Evolutionary conservation across 1,140 invertebrate genomes (phyloP).

Genomic region (Zophobas morio): DNA sequence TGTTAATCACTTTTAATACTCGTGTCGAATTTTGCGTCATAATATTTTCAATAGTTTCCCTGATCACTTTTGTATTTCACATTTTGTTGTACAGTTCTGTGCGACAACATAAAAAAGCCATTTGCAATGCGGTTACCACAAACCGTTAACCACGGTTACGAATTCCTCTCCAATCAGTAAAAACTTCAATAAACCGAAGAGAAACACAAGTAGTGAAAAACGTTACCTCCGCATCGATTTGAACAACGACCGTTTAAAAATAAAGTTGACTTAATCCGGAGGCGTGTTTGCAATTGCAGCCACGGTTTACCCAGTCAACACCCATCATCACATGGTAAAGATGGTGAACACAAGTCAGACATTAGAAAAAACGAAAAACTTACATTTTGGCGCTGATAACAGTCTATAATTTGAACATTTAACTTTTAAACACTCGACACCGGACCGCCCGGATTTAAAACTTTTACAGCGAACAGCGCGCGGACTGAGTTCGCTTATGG

Average conservation of each 20-base stretch:
- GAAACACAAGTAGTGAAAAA: not conserved
- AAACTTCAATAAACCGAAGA: not conserved
- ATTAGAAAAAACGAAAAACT: not conserved
- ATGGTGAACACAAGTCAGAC: not conserved
- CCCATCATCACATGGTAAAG: not conserved
- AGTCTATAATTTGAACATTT: not conserved
- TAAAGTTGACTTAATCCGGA: constrained; percentile 31
- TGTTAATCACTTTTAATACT: too few relatives aligned
- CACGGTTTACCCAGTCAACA: not conserved
- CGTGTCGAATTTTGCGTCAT: too few relatives aligned
- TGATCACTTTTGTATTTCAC: too few relatives aligned
- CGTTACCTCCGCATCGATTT: not conserved
- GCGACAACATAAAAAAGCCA: too few relatives aligned
- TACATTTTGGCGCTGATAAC: constrained; percentile 1
- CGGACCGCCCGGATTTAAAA: constrained; percentile 17
- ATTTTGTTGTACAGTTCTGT: too few relatives aligned
- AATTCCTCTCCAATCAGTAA: not conserved
- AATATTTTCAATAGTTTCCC: too few relatives aligned
- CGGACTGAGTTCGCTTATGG: constrained; percentile 18
- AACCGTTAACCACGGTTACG: too few relatives aligned
- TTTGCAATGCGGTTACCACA: too few relatives aligned
- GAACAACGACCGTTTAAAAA: constrained; percentile 11
- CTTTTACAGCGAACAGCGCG: not conserved
- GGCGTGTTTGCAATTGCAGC: constrained; percentile 14
- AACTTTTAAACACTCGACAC: not conserved